Evolutionary conservation across 1,140 invertebrate species (phyloP).

Genomic region (Drosophila nannoptera): DNA sequence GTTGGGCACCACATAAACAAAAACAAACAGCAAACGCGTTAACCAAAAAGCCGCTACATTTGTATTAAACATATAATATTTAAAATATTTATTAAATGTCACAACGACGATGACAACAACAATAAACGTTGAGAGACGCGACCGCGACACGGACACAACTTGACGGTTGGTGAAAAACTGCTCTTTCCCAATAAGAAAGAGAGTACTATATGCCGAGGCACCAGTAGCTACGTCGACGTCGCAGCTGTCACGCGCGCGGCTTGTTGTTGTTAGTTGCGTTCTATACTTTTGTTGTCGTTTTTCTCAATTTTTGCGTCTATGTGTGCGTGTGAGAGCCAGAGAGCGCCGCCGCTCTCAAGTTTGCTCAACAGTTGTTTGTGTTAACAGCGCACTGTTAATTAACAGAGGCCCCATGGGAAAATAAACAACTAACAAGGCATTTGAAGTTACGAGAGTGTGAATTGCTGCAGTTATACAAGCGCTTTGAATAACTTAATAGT

Average conservation of each 20-base stretch:
- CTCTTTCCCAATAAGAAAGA: conserved; percentile 51
- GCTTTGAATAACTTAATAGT: too few relatives aligned
- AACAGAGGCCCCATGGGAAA: conserved; percentile 18
- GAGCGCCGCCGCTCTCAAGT: conserved; percentile 34
- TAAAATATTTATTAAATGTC: conserved; percentile 32
- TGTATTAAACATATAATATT: not conserved
- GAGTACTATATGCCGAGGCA: conserved; percentile 39
- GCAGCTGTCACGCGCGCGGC: conserved; percentile 45
- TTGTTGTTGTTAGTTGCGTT: conserved; percentile 40
- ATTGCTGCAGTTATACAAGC: conserved; percentile 1
- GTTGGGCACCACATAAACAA: conserved; percentile 19
- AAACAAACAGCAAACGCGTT: conserved; percentile 7
- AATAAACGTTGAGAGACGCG: conserved; percentile 38
- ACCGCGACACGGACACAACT: conserved; percentile 45
- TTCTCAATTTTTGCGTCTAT: conserved; percentile 24
- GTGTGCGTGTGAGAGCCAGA: conserved; percentile 23
- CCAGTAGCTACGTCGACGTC: conserved; percentile 30
- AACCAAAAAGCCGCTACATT: conserved; percentile 11
- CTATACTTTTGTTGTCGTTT: conserved; percentile 42
- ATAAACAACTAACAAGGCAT: conserved; percentile 2
- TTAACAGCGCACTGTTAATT: conserved; percentile 37
- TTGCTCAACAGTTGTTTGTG: conserved; percentile 55
- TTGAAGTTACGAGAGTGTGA: not conserved
- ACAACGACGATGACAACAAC: conserved; percentile 23
- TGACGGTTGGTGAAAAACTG: conserved; percentile 53